Conservation (phyloP, 2,888 invertebrate genomes). For the Noctua pronuba region DNA sequence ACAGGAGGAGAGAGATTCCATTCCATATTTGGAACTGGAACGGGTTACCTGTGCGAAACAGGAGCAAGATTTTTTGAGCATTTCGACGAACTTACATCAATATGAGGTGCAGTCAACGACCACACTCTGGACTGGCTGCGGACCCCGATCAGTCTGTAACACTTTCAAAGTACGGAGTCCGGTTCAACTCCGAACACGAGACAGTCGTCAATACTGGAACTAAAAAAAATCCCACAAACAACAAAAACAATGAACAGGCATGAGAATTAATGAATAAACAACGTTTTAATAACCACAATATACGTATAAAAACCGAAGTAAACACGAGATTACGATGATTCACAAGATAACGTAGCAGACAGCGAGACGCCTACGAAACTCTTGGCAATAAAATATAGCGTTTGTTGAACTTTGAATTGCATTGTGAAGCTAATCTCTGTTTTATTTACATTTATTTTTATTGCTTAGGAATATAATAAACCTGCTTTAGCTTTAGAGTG, state of each 20-base stretch:
- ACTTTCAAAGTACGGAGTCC: neutral
- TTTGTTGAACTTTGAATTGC: conserved; percentile 63
- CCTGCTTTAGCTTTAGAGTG: neutral
- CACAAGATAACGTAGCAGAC: conserved; percentile 52
- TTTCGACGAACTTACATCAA: neutral
- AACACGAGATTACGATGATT: conserved; percentile 55
- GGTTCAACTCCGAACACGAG: neutral
- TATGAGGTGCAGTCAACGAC: neutral
- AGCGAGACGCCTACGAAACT: conserved; percentile 59
- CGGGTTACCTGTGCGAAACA: neutral
- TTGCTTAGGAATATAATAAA: neutral
- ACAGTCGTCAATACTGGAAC: neutral
- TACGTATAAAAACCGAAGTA: conserved; percentile 34
- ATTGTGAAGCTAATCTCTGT: conserved; percentile 40
- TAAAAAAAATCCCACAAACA: conserved; percentile 12
- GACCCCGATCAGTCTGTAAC: neutral
- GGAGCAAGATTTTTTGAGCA: neutral
- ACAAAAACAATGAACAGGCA: neutral
- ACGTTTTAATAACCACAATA: conserved; percentile 31
- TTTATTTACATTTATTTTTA: conserved; percentile 11
- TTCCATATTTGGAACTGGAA: neutral
- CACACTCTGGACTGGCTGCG: neutral
- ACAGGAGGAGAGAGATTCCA: too few relatives aligned
- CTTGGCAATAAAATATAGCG: conserved; percentile 56
- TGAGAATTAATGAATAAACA: neutral